These are phyloP conservation scores for Protobothrops flavoviridis DNA, from an alignment of 2,113 vertebrate species.

Conservation along the genomic window DNA sequence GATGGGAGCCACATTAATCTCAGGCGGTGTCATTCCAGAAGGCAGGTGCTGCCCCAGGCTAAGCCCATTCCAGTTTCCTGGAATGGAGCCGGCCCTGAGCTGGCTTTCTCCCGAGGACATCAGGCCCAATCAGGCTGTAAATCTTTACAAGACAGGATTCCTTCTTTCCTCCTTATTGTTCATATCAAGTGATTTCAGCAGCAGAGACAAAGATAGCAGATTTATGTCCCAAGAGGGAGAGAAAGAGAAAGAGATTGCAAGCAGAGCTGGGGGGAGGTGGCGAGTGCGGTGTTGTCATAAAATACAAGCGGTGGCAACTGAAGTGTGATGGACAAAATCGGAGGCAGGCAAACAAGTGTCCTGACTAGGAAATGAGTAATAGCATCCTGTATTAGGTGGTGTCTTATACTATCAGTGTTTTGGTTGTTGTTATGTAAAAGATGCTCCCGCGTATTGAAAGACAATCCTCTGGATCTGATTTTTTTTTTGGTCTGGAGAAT, in stretches of 20 bases:
- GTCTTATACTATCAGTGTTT: neutral
- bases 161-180: conserved; percentile 5
- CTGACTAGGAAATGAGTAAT: neutral
- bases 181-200: neutral
- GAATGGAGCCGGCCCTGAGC: neutral
- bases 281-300: neutral
- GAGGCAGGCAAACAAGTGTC: neutral
- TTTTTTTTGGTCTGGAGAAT: neutral
- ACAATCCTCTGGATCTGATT: neutral
- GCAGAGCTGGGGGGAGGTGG: neutral
- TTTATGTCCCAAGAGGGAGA: conserved; percentile 11
- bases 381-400: neutral
- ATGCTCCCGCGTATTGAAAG: neutral
- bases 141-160: conserved; percentile 9
- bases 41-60: neutral
- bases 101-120: neutral
- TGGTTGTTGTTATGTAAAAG: neutral
- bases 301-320: neutral
- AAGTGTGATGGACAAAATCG: neutral
- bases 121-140: neutral
- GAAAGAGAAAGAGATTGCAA: neutral
- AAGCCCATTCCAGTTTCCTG: neutral
- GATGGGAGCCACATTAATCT: neutral
- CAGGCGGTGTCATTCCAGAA: neutral
- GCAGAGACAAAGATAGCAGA: neutral